These are phyloP conservation scores for Vombatus ursinus DNA, from an alignment of 2,113 vertebrate species.

Conservation along the genomic window DNA sequence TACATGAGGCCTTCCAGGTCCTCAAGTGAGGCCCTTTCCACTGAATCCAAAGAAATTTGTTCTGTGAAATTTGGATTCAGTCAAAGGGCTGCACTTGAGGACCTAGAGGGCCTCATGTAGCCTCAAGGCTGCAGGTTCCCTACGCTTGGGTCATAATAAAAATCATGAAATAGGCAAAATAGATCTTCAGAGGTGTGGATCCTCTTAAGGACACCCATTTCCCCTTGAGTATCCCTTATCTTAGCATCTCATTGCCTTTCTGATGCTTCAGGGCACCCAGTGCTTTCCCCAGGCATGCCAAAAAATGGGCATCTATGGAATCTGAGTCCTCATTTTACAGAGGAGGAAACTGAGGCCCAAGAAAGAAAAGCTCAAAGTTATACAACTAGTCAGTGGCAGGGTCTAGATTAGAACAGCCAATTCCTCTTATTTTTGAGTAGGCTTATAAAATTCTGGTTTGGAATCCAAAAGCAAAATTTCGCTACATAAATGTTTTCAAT, in stretches of 20 bases:
- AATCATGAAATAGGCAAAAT: not conserved
- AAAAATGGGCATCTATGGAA: not conserved
- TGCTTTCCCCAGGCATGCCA: not conserved
- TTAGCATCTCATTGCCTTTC: not conserved
- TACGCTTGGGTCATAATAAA: not conserved
- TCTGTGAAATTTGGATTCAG: not conserved
- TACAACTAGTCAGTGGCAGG: not conserved
- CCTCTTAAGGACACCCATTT: not conserved
- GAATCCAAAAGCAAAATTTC: not conserved
- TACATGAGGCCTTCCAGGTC: too few relatives aligned
- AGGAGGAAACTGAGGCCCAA: not conserved
- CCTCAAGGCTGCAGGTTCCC: too few relatives aligned
- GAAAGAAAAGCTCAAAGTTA: not conserved
- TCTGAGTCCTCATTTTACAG: not conserved
- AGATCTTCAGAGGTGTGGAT: not conserved
- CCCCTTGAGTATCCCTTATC: not conserved
- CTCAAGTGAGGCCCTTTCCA: too few relatives aligned
- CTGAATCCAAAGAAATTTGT: not conserved
- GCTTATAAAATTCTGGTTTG: not conserved
- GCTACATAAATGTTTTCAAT: not conserved
- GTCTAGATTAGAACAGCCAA: not conserved
- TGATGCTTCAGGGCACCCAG: not conserved
- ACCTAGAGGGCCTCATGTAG: too few relatives aligned
- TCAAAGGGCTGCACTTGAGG: too few relatives aligned
- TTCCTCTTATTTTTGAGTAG: not conserved